phyloP scores from a whole-genome alignment of 53 echinoderm and acorn worm species.

The Antedon mediterranea region DNA sequence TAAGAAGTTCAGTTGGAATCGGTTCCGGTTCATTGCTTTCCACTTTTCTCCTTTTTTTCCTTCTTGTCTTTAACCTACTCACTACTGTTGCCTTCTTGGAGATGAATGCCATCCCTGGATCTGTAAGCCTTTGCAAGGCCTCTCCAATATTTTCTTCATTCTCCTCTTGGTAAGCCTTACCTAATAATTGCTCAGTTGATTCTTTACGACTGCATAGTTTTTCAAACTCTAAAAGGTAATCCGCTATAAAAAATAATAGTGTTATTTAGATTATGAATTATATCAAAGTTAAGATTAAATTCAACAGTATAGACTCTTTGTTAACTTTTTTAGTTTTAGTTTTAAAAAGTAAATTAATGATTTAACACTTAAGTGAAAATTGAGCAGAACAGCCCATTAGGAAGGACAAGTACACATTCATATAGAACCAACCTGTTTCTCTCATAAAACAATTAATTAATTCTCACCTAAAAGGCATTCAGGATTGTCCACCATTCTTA shows the following conservation, averaged over 20 bases:
- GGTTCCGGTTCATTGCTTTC: conserved; percentile 38
- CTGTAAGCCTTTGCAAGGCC: conserved; percentile 79
- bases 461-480: conserved; percentile 60
- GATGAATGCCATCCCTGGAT: conserved; percentile 72
- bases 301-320: background rate
- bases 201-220: conserved; percentile 55
- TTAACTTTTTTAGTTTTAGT: too few species aligned
- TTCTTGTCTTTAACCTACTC: conserved; percentile 44
- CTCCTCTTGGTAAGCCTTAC: conserved; percentile 64
- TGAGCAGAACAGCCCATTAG: too few species aligned
- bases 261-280: background rate
- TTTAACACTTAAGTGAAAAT: too few species aligned
- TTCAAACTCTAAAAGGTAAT: conserved; percentile 53
- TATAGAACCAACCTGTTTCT: too few species aligned
- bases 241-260: conserved; percentile 26
- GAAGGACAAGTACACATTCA: too few species aligned
- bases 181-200: conserved; percentile 76
- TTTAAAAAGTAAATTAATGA: too few species aligned
- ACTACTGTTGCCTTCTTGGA: conserved; percentile 76
- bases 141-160: conserved; percentile 80
- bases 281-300: background rate
- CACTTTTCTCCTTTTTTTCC: conserved; percentile 39
- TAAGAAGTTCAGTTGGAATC: conserved; percentile 53
- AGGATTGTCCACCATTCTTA: conserved; percentile 65
- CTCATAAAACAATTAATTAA: too few species aligned